Evolutionary conservation across 2,113 vertebrate species (phyloP).

Genomic region (Oryctolagus cuniculus): mOryCun1.1 NC_091445.1:8476501-8477000

Average conservation of each 20-base stretch:
- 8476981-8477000: not conserved
- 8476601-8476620: not conserved
- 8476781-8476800: not conserved
- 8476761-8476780: conserved; percentile 21
- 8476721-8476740: conserved; percentile 73
- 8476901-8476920: not conserved
- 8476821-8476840: not conserved
- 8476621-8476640: not conserved
- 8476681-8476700: conserved; percentile 73
- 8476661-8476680: conserved; percentile 49
- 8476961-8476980: not conserved
- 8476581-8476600: not conserved
- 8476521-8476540: not conserved
- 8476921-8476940: accelerated
- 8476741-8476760: conserved; percentile 70
- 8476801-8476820: not conserved
- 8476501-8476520: not conserved
- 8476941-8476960: not conserved
- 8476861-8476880: accelerated
- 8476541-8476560: not conserved
- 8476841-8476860: not conserved
- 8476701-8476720: conserved; percentile 58
- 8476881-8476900: not conserved
- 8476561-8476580: not conserved
- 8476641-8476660: conserved; percentile 8